Percentiles rank a stretch among this genome's conserved stretches.
Conservation (phyloP, 53 echinoderm and acorn worm species). For the Holothuria leucospilota region DNA sequence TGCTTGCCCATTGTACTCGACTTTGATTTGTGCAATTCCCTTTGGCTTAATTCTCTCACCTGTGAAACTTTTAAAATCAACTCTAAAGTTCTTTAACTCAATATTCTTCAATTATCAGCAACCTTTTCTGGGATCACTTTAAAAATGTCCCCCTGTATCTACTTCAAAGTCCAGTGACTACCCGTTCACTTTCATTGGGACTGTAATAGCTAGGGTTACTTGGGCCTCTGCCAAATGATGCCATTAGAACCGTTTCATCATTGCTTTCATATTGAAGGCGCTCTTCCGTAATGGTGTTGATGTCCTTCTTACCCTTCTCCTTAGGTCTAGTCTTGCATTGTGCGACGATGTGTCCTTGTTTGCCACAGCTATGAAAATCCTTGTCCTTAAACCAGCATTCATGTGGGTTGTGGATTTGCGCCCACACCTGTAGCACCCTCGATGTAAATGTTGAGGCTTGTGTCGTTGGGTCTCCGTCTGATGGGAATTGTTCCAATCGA, state of each 20-base stretch:
- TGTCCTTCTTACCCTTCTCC: background rate
- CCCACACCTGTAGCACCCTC: slow-evolving; percentile 37
- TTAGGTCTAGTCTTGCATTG: slow-evolving; percentile 1
- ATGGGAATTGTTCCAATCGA: too few species aligned
- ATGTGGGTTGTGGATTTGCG: slow-evolving; percentile 22
- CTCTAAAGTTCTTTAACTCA: background rate
- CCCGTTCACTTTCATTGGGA: slow-evolving; percentile 17
- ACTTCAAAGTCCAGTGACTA: background rate
- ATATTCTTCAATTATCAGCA: slow-evolving; percentile 5
- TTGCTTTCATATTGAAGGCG: background rate
- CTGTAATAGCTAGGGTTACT: slow-evolving; percentile 23
- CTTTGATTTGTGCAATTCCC: slow-evolving; percentile 19
- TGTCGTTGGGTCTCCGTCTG: too few species aligned
- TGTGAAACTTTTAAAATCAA: slow-evolving; percentile 28
- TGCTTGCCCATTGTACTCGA: slow-evolving; percentile 27
- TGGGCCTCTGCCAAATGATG: slow-evolving; percentile 16
- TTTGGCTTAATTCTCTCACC: slow-evolving; percentile 19
- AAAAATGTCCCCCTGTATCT: background rate
- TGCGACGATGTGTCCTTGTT: slow-evolving; percentile 11
- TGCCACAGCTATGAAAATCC: slow-evolving; percentile 11
- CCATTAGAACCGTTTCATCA: slow-evolving; percentile 4
- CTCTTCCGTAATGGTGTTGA: background rate
- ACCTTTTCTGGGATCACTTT: slow-evolving; percentile 14
- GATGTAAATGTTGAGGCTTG: background rate
- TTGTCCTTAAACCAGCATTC: slow-evolving; percentile 41